Evolutionary conservation across 2,888 invertebrate species (phyloP).

Genomic region (Chelonus formosanus): DNA sequence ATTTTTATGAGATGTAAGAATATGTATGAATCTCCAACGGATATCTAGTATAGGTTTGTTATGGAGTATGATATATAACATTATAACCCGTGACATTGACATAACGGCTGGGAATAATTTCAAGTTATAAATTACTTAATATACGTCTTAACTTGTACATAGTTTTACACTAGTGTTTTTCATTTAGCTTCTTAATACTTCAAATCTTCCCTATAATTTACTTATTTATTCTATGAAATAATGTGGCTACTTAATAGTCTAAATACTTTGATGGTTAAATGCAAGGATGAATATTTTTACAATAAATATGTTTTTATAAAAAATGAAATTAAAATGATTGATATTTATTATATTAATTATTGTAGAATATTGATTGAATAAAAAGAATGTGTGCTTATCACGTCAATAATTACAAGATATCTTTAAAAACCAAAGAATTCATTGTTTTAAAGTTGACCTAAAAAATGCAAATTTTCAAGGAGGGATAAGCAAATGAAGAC

Average conservation of each 20-base stretch:
- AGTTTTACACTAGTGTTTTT: not conserved
- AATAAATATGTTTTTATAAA: no score
- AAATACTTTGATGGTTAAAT: no score
- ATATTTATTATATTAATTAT: no score
- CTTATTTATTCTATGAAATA: not conserved
- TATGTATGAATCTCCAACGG: slow-evolving; percentile 2
- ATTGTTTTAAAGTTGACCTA: not conserved
- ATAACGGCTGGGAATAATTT: slow-evolving; percentile 7
- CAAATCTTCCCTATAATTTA: not conserved
- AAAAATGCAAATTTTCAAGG: not conserved
- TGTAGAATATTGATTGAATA: no score
- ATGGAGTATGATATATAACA: slow-evolving; percentile 1
- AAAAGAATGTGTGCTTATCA: no score
- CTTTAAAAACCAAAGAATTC: no score
- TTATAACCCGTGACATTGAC: not conserved
- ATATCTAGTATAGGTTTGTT: slow-evolving; percentile 11
- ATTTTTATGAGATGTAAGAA: slow-evolving; percentile 18
- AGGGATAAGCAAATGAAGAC: not conserved
- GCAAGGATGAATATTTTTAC: no score
- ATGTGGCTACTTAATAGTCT: no score
- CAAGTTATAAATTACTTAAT: slow-evolving; percentile 1
- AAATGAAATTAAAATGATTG: no score
- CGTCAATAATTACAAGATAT: no score
- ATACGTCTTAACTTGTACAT: not conserved
- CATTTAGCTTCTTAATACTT: not conserved